A percentile compares a stretch with the other conserved stretches of the same genome.
Conservation (phyloP, 2,888 invertebrate species). For the Nyleta sp. region DNA sequence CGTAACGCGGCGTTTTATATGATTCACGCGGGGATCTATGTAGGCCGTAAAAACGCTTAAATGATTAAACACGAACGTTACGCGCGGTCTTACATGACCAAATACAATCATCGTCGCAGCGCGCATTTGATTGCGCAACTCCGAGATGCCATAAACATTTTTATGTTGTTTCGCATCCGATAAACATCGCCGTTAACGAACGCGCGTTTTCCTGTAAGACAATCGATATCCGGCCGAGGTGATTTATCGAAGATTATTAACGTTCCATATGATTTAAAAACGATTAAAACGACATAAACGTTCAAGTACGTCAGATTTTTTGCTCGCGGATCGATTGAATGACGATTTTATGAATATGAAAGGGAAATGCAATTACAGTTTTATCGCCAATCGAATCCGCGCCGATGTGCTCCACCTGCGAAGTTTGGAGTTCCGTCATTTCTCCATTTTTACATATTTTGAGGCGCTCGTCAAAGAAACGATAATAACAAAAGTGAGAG, state of each 20-base stretch:
- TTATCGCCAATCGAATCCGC: too few relatives aligned
- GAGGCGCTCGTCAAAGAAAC: background rate
- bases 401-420: background rate
- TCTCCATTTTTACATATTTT: background rate
- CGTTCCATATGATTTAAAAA: background rate
- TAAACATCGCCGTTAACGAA: background rate
- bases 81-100: constrained; percentile 24
- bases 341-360: too few relatives aligned
- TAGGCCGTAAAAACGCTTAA: constrained; percentile 17
- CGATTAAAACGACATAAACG: background rate
- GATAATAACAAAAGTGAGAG: background rate
- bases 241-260: background rate
- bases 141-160: background rate
- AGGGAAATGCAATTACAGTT: too few relatives aligned
- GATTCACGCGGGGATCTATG: constrained; percentile 10
- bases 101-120: constrained; percentile 5
- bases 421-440: background rate
- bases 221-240: background rate
- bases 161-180: background rate
- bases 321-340: too few relatives aligned
- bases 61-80: constrained; percentile 26
- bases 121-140: background rate
- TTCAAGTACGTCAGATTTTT: background rate
- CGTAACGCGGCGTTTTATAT: constrained; percentile 7
- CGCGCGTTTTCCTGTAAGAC: too few relatives aligned